A percentile compares a stretch with the other conserved stretches of the same genome.
Evolutionary conservation across 2,888 invertebrate species (phyloP).

Genomic region (Oligia strigilis): DNA sequence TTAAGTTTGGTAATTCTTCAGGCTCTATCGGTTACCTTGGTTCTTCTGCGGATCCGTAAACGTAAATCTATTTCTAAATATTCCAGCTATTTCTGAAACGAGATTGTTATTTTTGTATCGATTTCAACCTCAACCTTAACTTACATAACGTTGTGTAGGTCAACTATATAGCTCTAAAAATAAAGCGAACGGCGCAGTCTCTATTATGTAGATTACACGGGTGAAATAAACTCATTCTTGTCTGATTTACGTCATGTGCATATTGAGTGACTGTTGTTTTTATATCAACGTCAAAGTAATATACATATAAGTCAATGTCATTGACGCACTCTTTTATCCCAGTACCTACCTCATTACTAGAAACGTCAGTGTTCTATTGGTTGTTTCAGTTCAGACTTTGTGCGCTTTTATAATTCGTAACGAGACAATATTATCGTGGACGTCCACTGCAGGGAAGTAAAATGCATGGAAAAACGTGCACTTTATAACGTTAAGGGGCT

Average conservation of each 20-base stretch:
- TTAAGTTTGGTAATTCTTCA: too few relatives aligned
- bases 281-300: not conserved
- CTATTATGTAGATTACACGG: constrained; percentile 25
- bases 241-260: constrained; percentile 36
- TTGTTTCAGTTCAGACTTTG: not conserved
- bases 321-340: constrained; percentile 31
- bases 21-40: too few relatives aligned
- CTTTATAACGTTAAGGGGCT: not conserved
- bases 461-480: not conserved
- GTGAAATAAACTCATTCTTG: constrained; percentile 26
- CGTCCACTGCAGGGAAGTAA: not conserved
- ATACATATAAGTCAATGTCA: not conserved
- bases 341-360: not conserved
- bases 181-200: not conserved
- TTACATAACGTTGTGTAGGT: not conserved
- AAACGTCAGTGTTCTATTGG: not conserved
- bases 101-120: not conserved
- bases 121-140: not conserved
- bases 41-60: too few relatives aligned
- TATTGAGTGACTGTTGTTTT: constrained; percentile 25
- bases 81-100: too few relatives aligned
- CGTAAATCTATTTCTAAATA: not conserved
- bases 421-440: not conserved
- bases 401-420: too few relatives aligned
- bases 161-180: constrained; percentile 11